Evolutionary conservation across 1,140 invertebrate species (phyloP).

Genomic region (Olivierus martensii): DNA sequence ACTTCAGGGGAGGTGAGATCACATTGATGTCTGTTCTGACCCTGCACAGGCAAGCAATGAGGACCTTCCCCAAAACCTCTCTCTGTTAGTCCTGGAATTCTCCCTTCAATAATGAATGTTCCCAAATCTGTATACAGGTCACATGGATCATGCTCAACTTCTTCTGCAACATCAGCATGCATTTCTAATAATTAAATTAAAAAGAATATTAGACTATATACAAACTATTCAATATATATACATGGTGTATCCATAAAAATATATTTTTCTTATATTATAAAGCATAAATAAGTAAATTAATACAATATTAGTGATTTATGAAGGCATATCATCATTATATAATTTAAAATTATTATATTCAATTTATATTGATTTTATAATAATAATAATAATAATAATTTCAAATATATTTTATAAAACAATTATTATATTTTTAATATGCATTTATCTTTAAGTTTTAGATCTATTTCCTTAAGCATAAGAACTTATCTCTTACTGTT

Average conservation of each 20-base stretch:
- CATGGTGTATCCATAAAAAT: background rate
- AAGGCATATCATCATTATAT: no score
- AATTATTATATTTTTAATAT: no score
- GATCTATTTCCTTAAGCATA: no score
- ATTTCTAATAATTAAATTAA: constrained; percentile 16
- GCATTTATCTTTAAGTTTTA: no score
- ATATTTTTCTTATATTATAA: no score
- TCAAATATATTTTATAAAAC: no score
- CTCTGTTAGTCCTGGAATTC: constrained; percentile 40
- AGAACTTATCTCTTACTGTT: no score
- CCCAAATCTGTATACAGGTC: constrained; percentile 43
- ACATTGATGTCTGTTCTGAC: constrained; percentile 37
- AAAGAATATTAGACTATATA: background rate
- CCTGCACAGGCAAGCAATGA: constrained; percentile 41
- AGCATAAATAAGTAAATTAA: no score
- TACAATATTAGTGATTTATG: no score
- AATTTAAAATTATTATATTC: no score
- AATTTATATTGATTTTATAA: no score
- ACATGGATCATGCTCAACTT: constrained; percentile 35
- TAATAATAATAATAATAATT: no score
- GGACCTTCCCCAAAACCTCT: constrained; percentile 57
- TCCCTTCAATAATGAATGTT: constrained; percentile 49
- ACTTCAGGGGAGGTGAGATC: constrained; percentile 40
- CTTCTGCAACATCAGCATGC: constrained; percentile 26
- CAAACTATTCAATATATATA: background rate